Conservation (phyloP, 2,113 vertebrate species). For the Paramormyrops kingsleyae region DNA sequence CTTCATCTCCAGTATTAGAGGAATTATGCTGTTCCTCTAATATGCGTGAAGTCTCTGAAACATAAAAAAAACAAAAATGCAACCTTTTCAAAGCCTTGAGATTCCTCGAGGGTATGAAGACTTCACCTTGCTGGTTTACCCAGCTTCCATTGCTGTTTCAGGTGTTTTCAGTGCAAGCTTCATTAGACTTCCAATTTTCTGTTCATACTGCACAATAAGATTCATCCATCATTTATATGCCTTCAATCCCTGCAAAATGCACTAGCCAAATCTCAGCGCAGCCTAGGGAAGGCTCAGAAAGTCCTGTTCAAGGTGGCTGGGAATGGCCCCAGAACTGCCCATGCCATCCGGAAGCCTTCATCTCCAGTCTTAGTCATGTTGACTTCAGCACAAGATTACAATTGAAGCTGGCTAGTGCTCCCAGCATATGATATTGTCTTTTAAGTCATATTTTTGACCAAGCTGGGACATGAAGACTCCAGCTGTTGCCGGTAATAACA, state of each 20-base stretch:
- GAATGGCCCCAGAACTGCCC: background rate
- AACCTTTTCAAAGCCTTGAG: background rate
- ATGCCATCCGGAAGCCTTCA: background rate
- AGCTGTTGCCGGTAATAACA: background rate
- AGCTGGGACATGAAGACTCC: background rate
- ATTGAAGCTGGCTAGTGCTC: background rate
- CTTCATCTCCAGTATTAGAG: background rate
- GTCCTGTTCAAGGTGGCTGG: background rate
- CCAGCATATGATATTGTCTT: background rate
- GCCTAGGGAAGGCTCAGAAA: background rate
- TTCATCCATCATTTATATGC: background rate
- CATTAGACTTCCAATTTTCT: conserved; percentile 5
- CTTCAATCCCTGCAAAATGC: background rate
- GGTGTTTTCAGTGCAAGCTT: background rate
- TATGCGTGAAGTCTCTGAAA: background rate
- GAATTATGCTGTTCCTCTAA: background rate
- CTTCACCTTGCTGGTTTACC: background rate
- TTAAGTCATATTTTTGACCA: background rate
- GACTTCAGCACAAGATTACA: background rate
- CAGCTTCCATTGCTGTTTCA: background rate
- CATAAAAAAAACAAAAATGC: background rate
- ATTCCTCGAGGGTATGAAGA: background rate
- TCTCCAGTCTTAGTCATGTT: background rate
- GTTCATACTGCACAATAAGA: background rate
- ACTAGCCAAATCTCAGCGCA: too few species aligned